Evolutionary conservation across 1,140 invertebrate species (phyloP).

Genomic region (Teleogryllus occipitalis): DNA sequence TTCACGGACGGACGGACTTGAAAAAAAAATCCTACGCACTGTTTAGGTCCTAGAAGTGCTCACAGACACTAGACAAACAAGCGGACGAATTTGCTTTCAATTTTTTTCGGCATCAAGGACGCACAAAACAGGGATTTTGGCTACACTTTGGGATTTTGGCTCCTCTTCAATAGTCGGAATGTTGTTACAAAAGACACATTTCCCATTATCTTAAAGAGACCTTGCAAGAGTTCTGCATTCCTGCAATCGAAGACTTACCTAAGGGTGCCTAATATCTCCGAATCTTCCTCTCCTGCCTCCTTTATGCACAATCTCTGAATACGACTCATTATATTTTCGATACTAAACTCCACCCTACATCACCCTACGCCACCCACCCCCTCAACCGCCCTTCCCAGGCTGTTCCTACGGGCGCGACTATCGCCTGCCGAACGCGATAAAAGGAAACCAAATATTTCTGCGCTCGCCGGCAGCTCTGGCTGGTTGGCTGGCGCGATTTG

Average conservation of each 20-base stretch:
- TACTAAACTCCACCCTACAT: background rate
- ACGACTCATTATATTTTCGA: background rate
- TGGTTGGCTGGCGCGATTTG: background rate
- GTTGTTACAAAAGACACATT: too few relatives aligned
- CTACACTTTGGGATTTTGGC: too few relatives aligned
- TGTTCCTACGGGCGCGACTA: background rate
- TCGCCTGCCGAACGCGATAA: constrained; percentile 2
- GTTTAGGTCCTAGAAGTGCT: too few relatives aligned
- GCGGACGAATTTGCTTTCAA: too few relatives aligned
- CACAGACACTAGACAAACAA: too few relatives aligned
- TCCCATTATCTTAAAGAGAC: too few relatives aligned
- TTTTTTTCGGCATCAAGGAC: too few relatives aligned
- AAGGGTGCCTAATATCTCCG: background rate
- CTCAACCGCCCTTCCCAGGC: background rate
- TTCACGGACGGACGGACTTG: too few relatives aligned
- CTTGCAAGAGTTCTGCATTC: too few relatives aligned
- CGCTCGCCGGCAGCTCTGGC: background rate
- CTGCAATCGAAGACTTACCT: too few relatives aligned
- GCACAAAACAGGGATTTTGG: too few relatives aligned
- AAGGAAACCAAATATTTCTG: background rate
- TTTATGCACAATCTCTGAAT: background rate
- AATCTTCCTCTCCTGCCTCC: background rate
- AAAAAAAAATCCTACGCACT: too few relatives aligned
- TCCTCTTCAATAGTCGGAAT: background rate
- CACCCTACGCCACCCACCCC: background rate